These are phyloP conservation scores for Rhea pennata DNA, from an alignment of 2,113 vertebrate genomes.

Conservation along the genomic window DNA sequence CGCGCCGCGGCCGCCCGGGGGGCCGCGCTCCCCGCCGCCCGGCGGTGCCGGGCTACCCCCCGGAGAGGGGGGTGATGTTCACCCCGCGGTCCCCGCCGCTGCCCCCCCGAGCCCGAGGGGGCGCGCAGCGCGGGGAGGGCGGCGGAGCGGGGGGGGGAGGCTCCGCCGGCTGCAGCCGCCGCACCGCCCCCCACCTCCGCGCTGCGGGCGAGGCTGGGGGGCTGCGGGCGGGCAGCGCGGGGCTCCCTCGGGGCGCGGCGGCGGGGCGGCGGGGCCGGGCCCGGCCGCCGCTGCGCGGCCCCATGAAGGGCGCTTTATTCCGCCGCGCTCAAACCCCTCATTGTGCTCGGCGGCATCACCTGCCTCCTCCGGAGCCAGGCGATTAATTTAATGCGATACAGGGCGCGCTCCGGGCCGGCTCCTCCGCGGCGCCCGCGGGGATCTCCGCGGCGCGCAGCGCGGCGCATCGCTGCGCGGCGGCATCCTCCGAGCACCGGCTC, in stretches of 20 bases:
- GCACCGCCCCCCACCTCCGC: too few relatives aligned
- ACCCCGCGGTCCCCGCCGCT: too few relatives aligned
- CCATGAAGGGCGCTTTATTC: slow-evolving; percentile 50
- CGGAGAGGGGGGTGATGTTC: neutral
- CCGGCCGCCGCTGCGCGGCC: neutral
- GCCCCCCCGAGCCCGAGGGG: neutral
- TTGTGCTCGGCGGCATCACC: slow-evolving; percentile 65
- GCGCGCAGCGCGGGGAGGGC: too few relatives aligned
- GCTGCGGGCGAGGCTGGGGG: too few relatives aligned
- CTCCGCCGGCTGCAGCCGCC: neutral
- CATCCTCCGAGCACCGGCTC: slow-evolving; percentile 25
- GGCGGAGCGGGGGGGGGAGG: too few relatives aligned
- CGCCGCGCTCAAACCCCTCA: slow-evolving; percentile 36
- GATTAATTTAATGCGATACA: slow-evolving; percentile 40
- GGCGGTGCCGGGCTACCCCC: too few relatives aligned
- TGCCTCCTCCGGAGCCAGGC: slow-evolving; percentile 57
- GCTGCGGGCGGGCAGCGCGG: neutral
- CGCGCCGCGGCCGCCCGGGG: slow-evolving; percentile 63
- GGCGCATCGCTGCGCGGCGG: neutral
- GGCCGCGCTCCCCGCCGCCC: too few relatives aligned
- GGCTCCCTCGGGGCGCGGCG: neutral
- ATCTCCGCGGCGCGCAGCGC: neutral
- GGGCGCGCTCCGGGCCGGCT: neutral
- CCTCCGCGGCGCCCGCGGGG: slow-evolving; percentile 11
- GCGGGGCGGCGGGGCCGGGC: too few relatives aligned